phyloP scores from a whole-genome alignment of 2,888 invertebrate species.

The Drosophila koepferae region DNA sequence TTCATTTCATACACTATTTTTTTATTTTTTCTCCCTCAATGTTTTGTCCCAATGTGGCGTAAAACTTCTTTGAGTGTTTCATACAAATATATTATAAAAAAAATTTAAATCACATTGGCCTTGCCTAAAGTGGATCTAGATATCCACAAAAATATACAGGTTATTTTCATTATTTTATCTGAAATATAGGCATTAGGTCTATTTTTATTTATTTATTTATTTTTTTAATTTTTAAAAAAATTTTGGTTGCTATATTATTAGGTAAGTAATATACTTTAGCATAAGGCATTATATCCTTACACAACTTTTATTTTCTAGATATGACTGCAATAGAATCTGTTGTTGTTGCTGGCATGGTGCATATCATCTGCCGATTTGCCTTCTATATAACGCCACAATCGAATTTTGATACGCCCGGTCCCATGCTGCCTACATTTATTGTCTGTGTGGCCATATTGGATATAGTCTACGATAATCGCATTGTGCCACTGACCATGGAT shows the following conservation, averaged over 20 bases:
- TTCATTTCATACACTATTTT: too few relatives aligned
- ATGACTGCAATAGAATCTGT: conserved; percentile 30
- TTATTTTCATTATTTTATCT: neutral
- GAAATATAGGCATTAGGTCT: neutral
- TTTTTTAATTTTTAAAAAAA: neutral
- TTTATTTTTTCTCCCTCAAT: too few relatives aligned
- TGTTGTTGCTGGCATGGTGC: conserved; percentile 19
- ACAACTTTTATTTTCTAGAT: neutral
- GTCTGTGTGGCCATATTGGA: conserved; percentile 33
- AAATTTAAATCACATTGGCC: neutral
- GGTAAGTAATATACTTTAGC: neutral
- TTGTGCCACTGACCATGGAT: conserved; percentile 12
- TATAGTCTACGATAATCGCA: conserved; percentile 24
- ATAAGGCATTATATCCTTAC: neutral
- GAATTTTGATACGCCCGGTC: neutral
- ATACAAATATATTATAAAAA: too few relatives aligned
- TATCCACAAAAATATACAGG: too few relatives aligned
- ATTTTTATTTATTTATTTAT: too few relatives aligned
- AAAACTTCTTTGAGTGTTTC: too few relatives aligned
- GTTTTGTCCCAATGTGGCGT: too few relatives aligned
- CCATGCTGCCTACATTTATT: conserved; percentile 6
- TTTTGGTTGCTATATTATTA: neutral
- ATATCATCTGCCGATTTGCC: conserved; percentile 10
- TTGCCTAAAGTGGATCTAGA: neutral
- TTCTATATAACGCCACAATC: neutral